Base-by-base conservation (phyloP, 1,140 invertebrate genomes). In the Trachymyrmex cornetzi region DNA sequence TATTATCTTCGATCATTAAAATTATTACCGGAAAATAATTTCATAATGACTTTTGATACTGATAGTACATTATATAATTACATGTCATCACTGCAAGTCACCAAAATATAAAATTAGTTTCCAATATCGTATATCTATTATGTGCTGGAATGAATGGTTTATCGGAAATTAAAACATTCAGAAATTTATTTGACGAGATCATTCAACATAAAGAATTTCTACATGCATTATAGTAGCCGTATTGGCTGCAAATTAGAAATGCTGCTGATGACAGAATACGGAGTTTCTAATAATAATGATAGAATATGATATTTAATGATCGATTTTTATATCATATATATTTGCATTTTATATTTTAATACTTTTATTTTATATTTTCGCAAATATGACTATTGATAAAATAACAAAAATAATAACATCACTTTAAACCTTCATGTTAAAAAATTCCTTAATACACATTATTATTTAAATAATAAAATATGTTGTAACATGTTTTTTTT, bases 11-110 rank as follows among this genome's bases (percentile, higher is more conserved):
- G 7, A 38, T n/a, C 5, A 2, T 12, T n/a, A 22, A 57, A 75
- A 75, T 75, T 22, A 16, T 50, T 50, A 48, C 2, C 55, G 5
- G 4, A 12, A 6, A 38, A 53, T 3, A 16, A n/a, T 19, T 7
- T 14, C 0, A 55, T 57, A 24, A 38, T 38, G 34, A 59, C 27
- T 34, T 55, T 57, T 34, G 30, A 57, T 27, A 38, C 0, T 30
- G 19, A 48, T 24, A 27, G n/a, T 75, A 34, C 34, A 74, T 71
- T 7, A 38, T 48, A 71, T 53, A 71, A 71, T 71, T 53, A 27
- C 14, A 19, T 22, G 14, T 16, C 27, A 34, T 11, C 12, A 57
- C n/a, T 3, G 19, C 71, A 22, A 24, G 27, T 50, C n/a, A 69
- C 19, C 24, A 24, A 53, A 53, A 71, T 16, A 16, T 71, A 24